Conservation (phyloP, 2,888 invertebrate genomes). For the Buathra laborator region DNA sequence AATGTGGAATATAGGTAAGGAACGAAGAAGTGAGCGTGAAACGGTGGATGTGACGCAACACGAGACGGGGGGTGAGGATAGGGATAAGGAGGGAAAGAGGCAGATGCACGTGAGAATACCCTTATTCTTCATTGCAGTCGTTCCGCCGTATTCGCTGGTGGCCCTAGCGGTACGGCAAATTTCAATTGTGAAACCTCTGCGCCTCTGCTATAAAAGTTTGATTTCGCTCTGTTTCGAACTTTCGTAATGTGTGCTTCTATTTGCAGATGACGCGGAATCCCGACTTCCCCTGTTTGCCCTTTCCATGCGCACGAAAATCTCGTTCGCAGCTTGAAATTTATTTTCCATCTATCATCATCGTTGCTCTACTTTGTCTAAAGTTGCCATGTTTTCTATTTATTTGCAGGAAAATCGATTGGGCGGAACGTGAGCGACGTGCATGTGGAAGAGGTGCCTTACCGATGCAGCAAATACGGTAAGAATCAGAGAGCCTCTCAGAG, state of each 20-base stretch:
- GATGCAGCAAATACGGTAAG: too few species aligned
- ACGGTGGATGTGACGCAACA: slow-evolving; percentile 28
- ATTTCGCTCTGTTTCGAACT: background rate
- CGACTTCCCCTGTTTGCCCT: background rate
- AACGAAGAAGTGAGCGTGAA: slow-evolving; percentile 13
- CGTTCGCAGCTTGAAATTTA: background rate
- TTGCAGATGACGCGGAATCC: background rate
- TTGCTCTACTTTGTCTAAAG: background rate
- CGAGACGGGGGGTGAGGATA: slow-evolving; percentile 1
- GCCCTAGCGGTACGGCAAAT: background rate
- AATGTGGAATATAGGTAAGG: slow-evolving; percentile 57
- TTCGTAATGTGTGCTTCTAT: background rate
- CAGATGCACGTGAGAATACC: slow-evolving; percentile 32
- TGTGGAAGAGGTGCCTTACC: too few species aligned
- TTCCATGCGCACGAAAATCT: background rate
- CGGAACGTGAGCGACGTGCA: too few species aligned
- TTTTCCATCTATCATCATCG: background rate
- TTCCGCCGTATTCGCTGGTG: background rate
- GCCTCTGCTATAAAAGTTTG: background rate
- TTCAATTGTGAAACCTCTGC: background rate
- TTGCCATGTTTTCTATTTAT: background rate
- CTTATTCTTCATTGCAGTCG: slow-evolving; percentile 9
- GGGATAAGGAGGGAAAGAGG: slow-evolving; percentile 3
- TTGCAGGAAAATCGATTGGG: background rate
- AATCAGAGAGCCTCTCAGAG: too few species aligned